A percentile compares a stretch with the other conserved stretches of the same genome.
Evolutionary conservation across 2,888 invertebrate species (phyloP).

Genomic region (Trissoscelio sp.): DNA sequence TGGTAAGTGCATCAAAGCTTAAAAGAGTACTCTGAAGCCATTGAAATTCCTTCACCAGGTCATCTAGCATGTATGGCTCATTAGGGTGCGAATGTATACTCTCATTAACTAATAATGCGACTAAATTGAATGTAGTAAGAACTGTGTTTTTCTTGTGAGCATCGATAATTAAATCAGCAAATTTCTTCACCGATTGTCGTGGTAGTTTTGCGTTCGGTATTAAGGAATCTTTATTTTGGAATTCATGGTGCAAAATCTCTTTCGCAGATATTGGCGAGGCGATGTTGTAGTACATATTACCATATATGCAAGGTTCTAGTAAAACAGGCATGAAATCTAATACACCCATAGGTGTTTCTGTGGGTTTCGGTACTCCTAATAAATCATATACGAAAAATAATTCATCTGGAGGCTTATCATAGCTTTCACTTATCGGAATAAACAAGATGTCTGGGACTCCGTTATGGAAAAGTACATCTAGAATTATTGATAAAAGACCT

Average conservation of each 20-base stretch:
- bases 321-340: conserved; percentile 92
- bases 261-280: conserved; percentile 89
- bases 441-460: conserved; percentile 94
- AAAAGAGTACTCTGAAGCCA: conserved; percentile 84
- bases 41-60: conserved; percentile 84
- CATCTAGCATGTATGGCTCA: conserved; percentile 83
- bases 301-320: conserved; percentile 93
- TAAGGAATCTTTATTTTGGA: conserved; percentile 86
- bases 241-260: conserved; percentile 84
- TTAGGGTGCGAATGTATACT: conserved; percentile 83
- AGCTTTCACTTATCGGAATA: conserved; percentile 97
- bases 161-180: conserved; percentile 89
- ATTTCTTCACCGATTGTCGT: conserved; percentile 85
- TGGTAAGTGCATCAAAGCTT: conserved; percentile 73
- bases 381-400: conserved; percentile 96
- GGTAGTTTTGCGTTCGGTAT: conserved; percentile 84
- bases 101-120: conserved; percentile 86
- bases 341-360: conserved; percentile 95
- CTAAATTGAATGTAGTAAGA: conserved; percentile 89
- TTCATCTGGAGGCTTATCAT: conserved; percentile 97
- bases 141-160: conserved; percentile 89
- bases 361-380: conserved; percentile 97
- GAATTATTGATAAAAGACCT: conserved; percentile 93
- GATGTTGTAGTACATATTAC: conserved; percentile 92
- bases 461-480: conserved; percentile 92